Base-by-base conservation (phyloP, 1,140 invertebrate genomes). In the Stegodyphus dumicola region DNA sequence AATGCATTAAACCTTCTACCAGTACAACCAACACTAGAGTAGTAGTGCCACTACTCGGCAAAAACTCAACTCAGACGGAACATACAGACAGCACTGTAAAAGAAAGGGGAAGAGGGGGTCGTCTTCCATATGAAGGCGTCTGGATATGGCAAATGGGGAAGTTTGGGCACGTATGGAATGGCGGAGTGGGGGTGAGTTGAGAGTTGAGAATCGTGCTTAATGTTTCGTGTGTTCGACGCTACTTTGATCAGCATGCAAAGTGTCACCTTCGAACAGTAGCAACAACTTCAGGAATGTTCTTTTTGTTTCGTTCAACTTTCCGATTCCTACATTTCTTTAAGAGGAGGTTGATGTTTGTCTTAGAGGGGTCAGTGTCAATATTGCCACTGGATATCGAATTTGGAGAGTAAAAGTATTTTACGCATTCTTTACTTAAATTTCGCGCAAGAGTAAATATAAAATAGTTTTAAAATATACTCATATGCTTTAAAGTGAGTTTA, bases 161-260 rank as follows among this genome's bases (percentile, higher is more conserved):
- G n/a, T 54, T 53, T 54, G 51, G 71, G 71, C 64, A 60, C 52
- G 67, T 54, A 6, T 69, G 49, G 77, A 78, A 60, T 9, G 56
- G 33, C 7, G 65, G 64, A 17, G 49, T 52, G 77, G 67, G 11
- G 65, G 17, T 17, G 56, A 15, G 13, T 67, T 67, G 17, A 18
- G n/a, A 18, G 65, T 67, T n/a, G 53, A 56, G 79, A 77, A 64
- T 74, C 79, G 70, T 81, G 79, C 79, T 74, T 81, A 81, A 81
- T 81, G 79, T 81, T 49, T 81, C 70, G 79, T 81, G 56, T 53
- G 70, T 81, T 81, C 70, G 70, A 74, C 79, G 73, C 53, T 13
- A 15, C 70, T 74, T 74, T 81, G 79, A 81, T 81, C 79, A 81
- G 79, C 79, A 81, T 81, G 79, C 79, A 81, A 81, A 81, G 60